Evolutionary conservation across 2,888 invertebrate species (phyloP), one percentile per base, ranked within the genome.

Genomic region (Bedellia somnulentella): DNA sequence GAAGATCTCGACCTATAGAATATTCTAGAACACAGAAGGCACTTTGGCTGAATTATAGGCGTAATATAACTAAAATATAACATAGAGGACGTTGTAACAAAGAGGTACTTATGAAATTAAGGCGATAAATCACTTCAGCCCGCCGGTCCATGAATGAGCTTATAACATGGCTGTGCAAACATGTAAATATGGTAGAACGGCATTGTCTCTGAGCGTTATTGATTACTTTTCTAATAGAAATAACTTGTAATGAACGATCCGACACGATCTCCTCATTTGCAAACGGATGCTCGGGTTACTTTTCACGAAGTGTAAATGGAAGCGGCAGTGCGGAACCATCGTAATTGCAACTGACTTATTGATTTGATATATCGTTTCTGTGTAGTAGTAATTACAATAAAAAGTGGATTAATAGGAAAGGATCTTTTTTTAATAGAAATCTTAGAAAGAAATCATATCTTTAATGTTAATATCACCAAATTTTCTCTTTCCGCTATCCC

Each of bases 61-160:
- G 45, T 45, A 48, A 55, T 61, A 62, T 59, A 56, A 58, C 54
- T 55, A 51, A 52, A 55, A 59, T 57, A 58, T 60, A 57, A 61
- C 57, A 60, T 60, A 59, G 32, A 34, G 52, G 57, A 46, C 49
- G 45, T 47, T 52, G 53, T 58, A 67, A 73, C 71, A 71, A 71
- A 70, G 67, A 71, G 70, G 63, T 66, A 70, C 70, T 73, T 73
- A 71, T 68, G 68, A 75, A 73, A 73, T 73, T 71, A 71, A 68
- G 58, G 58, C 60, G 51, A 73, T 73, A 73, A 73, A 73, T 75
- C 71, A 68, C 56, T 50, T 43, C 49, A 51, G 45, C 44, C 48
- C 47, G 54, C 49, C 50, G 47, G 49, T 52, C 58, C 47, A 58
- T 62, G 68, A 70, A 70, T 67, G 71, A 64, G 56, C 56, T 46